Evolutionary conservation across 2,888 invertebrate species (phyloP).

Genomic region (Drosophila demipolita): DNA sequence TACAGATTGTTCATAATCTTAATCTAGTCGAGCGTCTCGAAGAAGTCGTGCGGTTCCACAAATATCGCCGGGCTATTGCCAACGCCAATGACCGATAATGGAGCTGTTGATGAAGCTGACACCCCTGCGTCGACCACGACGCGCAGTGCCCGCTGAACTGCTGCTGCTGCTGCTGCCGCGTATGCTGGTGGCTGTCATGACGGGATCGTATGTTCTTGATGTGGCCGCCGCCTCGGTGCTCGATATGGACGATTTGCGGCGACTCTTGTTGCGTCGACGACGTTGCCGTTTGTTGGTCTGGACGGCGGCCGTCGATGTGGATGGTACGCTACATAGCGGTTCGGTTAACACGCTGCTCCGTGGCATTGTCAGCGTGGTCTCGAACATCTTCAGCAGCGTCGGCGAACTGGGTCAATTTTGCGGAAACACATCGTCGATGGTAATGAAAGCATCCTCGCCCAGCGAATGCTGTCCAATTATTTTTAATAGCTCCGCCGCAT

Average conservation of each 20-base stretch:
- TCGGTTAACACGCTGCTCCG: slow-evolving; percentile 71
- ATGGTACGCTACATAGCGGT: slow-evolving; percentile 69
- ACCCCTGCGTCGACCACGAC: slow-evolving; percentile 59
- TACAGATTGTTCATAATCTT: slow-evolving; percentile 43
- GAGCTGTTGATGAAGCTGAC: slow-evolving; percentile 34
- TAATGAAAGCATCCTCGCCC: slow-evolving; percentile 97
- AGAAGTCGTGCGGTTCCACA: slow-evolving; percentile 69
- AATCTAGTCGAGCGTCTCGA: slow-evolving; percentile 75
- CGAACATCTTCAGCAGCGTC: slow-evolving; percentile 81
- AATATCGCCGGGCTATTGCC: slow-evolving; percentile 61
- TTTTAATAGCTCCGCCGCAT: slow-evolving; percentile 94
- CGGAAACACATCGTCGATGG: slow-evolving; percentile 92
- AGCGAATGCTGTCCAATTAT: slow-evolving; percentile 95
- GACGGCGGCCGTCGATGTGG: slow-evolving; percentile 69
- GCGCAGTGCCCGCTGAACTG: slow-evolving; percentile 44
- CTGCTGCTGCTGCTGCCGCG: slow-evolving; percentile 25
- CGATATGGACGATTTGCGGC: slow-evolving; percentile 63
- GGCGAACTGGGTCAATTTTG: slow-evolving; percentile 85
- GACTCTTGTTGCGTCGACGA: slow-evolving; percentile 66
- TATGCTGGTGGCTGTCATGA: slow-evolving; percentile 58
- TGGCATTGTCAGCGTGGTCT: slow-evolving; percentile 77
- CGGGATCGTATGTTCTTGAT: slow-evolving; percentile 65
- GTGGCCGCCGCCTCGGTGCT: slow-evolving; percentile 57
- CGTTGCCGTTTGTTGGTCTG: slow-evolving; percentile 68
- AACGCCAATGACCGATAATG: slow-evolving; percentile 40